A percentile compares a stretch with the other conserved stretches of the same genome.
Conservation (phyloP, 2,797 vertebrate genomes). For the Carcharodon carcharias region DNA sequence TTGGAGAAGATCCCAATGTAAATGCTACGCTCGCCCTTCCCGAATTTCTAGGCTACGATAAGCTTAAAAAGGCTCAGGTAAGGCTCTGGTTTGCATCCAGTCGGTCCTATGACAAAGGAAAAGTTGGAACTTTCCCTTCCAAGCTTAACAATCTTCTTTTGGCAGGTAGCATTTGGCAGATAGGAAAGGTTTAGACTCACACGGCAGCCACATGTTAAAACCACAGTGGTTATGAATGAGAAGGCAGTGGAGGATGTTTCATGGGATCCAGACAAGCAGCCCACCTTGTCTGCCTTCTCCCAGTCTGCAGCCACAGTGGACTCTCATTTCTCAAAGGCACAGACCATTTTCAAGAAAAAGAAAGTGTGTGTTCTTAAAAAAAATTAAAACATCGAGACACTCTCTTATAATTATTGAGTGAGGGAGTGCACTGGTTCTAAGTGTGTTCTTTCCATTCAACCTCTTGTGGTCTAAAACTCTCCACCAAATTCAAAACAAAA, state of each 20-base stretch:
- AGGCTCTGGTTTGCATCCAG: background rate
- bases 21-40: background rate
- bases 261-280: background rate
- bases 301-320: no score
- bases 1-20: background rate
- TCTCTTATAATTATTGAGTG: background rate
- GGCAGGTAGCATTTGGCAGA: background rate
- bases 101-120: background rate
- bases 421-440: background rate
- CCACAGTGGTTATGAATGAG: slow-evolving; percentile 34
- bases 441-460: slow-evolving; percentile 32
- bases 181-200: slow-evolving; percentile 4
- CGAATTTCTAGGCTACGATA: background rate
- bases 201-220: background rate
- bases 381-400: background rate
- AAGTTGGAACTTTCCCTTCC: background rate
- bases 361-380: background rate
- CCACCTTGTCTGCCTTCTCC: background rate
- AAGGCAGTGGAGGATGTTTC: background rate
- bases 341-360: slow-evolving; percentile 34
- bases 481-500: slow-evolving; percentile 32
- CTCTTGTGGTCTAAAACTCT: slow-evolving; percentile 16
- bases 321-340: slow-evolving; percentile 14
- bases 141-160: background rate
- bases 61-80: background rate